phyloP scores from a whole-genome alignment of 2,888 invertebrate species.

The Crepidodera aurea region DNA sequence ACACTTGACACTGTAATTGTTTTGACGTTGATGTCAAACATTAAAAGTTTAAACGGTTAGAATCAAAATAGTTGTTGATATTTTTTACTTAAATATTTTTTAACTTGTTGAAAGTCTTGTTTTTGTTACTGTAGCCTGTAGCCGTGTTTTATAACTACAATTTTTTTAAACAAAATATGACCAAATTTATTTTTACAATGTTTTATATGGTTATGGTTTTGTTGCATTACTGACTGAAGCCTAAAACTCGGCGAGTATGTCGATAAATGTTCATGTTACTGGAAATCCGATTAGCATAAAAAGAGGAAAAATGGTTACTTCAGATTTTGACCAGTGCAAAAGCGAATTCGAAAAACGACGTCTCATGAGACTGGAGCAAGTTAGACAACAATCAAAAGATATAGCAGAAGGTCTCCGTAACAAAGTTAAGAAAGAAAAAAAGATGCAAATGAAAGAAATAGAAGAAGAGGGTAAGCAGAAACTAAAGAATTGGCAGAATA shows the following conservation, averaged over 20 bases:
- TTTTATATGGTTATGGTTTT: background rate
- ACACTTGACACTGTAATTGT: background rate
- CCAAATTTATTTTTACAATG: background rate
- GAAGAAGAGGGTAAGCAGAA: slow-evolving; percentile 64
- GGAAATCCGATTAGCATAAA: slow-evolving; percentile 65
- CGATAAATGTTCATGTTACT: slow-evolving; percentile 68
- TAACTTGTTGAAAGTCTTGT: background rate
- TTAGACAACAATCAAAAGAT: slow-evolving; percentile 70
- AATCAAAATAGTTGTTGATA: background rate
- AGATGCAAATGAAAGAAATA: slow-evolving; percentile 62
- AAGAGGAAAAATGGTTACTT: slow-evolving; percentile 62
- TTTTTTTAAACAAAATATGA: no score
- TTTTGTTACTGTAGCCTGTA: background rate
- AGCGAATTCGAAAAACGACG: slow-evolving; percentile 67
- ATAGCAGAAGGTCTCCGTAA: slow-evolving; percentile 66
- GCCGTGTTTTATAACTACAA: no score
- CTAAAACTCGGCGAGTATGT: slow-evolving; percentile 56
- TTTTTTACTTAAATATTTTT: background rate
- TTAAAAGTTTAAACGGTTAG: background rate
- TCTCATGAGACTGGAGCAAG: slow-evolving; percentile 69
- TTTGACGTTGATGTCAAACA: background rate
- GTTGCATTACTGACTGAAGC: background rate
- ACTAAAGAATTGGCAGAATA: slow-evolving; percentile 64
- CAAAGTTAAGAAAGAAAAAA: slow-evolving; percentile 64
- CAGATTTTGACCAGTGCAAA: slow-evolving; percentile 64